Evolutionary conservation across 92 coral and sea anemone species (phyloP), one percentile per base, ranked within the genome.

Genomic region (Porites evermanni): DNA sequence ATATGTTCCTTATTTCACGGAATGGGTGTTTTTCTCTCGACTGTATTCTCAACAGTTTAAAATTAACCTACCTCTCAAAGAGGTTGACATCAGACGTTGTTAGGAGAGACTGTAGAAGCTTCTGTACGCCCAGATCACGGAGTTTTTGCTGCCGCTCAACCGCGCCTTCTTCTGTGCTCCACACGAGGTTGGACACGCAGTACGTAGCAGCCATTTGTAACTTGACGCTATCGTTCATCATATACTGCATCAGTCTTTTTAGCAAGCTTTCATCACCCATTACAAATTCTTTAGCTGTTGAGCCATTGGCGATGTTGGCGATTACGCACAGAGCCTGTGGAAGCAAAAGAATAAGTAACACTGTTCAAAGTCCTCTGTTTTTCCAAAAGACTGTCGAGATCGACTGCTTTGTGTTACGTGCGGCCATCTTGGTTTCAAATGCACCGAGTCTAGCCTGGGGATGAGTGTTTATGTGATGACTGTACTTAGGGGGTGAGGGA

Each of bases 201-300:
- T 97, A 97, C 2, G 96, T 95, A 0, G 98, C 92, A 23, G 99
- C 98, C 98, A 95, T 95, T 84, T 97, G 98, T 44, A 97, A 90
- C 86, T 97, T 95, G 77, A 97, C 98, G 68, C 98, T 91, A 81
- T 97, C 99, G 70, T 97, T 96, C 96, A 94, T 92, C 97, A 97
- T 97, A 86, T 97, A 95, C 47, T 95, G 93, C 93, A 93, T 97
- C 61, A 97, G 82, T 68, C 94, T 78, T 79, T 84, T 91, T 13
- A 97, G 87, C 60, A 97, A 70, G 7, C 82, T 87, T 26, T 95
- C 98, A 81, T 97, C 98, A 72, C 94, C 86, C 90, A 94, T 96
- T 75, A 97, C 90, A 82, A 91, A 97, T 77, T 95, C 99, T 84
- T 97, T 97, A 26, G 97, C 99, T 26, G 98, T 74, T 14, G 98